Evolutionary conservation across 2,113 vertebrate genomes (phyloP).

Genomic region (Panthera uncia): DNA sequence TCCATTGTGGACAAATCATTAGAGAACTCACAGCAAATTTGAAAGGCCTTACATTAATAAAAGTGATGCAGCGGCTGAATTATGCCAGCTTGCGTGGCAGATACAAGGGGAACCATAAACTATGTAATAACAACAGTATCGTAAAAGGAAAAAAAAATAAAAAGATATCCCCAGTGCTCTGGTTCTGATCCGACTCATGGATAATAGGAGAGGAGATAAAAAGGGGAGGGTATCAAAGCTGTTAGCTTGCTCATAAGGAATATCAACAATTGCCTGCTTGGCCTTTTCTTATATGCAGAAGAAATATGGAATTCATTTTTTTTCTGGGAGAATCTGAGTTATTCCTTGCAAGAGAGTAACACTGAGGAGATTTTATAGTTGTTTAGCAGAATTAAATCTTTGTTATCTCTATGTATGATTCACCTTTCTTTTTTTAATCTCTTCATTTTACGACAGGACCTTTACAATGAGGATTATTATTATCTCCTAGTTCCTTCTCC

Average conservation of each 20-base stretch:
- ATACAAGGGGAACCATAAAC: conserved; percentile 71
- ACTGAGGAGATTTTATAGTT: conserved; percentile 5
- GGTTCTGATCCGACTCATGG: conserved; percentile 52
- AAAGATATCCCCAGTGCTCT: conserved; percentile 41
- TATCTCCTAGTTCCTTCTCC: neutral
- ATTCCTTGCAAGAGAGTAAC: conserved; percentile 29
- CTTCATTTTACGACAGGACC: neutral
- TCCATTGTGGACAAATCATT: neutral
- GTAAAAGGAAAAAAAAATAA: conserved; percentile 71
- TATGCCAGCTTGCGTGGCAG: conserved; percentile 53
- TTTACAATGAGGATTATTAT: neutral
- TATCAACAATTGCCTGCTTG: neutral
- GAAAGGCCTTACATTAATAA: conserved; percentile 64
- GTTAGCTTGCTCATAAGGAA: neutral
- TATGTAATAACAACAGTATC: conserved; percentile 56
- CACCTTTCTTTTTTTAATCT: neutral
- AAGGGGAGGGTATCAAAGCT: neutral
- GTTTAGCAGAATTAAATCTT: conserved; percentile 40
- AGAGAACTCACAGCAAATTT: conserved; percentile 61
- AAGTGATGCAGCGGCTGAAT: conserved; percentile 53
- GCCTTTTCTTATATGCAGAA: neutral
- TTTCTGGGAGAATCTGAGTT: conserved; percentile 39
- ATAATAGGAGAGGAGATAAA: conserved; percentile 45
- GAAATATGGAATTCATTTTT: neutral
- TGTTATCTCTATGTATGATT: neutral